Evolutionary conservation across 2,888 invertebrate species (phyloP), one percentile per base, ranked within the genome.

Genomic region (Laothoe populi): DNA sequence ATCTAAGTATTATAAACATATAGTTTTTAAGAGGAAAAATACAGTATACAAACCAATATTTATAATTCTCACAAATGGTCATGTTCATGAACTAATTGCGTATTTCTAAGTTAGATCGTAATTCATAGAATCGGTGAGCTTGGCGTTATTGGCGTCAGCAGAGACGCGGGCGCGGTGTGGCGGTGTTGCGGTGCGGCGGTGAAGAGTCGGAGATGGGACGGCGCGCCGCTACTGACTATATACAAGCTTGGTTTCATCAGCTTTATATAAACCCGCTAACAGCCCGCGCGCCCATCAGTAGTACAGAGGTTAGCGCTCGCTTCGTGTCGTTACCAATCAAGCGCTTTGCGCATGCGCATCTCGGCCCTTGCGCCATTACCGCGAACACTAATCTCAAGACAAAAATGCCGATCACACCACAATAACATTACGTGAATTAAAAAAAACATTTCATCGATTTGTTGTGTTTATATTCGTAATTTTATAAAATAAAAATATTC

Each of bases 221-320:
- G 35, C 53, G 49, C 31, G 38, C 53, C 49, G 49, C 31, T 19
- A 21, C 53, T 53, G 10, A 60, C 35, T 60, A 13, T 42, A 57
- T 60, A 45, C 44, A 63, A 63, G 40, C 40, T n/a, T 40, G 58
- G 38, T 60, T 59, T 46, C 63, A 57, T 46, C 66, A 62, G 63
- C 61, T 65, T 68, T 62, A 68, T 71, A 73, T 72, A 74, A 72
- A 69, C 64, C 63, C 61, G 63, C 61, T 61, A 61, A 63, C 65
- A 66, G 79, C 80, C 80, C 84, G 84, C 85, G 84, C 86, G 85
- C 79, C 81, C 72, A 80, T 83, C 86, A 88, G 89, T 91, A 83
- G 80, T 78, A 81, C 79, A 82, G 79, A 81, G 83, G 84, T 80
- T 79, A 75, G 83, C 84, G 83, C 79, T 84, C 83, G 78, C 78